Percentiles rank a stretch among this genome's conserved stretches.
Evolutionary conservation across 2,888 invertebrate species (phyloP).

Genomic region (Cantharis flavilabris): DNA sequence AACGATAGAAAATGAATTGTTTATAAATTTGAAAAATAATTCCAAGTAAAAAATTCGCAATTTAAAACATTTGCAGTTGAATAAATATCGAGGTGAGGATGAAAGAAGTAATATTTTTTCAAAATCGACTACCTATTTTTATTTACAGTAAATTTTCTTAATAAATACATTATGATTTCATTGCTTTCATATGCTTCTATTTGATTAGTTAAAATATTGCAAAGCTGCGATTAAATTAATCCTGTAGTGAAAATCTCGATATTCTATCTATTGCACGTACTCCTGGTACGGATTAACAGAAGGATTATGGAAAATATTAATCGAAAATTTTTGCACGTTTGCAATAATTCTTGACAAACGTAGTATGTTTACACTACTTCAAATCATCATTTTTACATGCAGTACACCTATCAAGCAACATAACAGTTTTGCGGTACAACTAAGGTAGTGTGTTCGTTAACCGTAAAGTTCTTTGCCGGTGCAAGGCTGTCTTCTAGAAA

Average conservation of each 20-base stretch:
- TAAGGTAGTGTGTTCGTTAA: constrained; percentile 10
- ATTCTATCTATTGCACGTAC: background rate
- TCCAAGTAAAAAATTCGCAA: background rate
- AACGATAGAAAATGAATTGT: too few species aligned
- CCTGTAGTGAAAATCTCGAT: background rate
- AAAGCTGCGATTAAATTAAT: background rate
- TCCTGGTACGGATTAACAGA: background rate
- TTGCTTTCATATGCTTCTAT: background rate
- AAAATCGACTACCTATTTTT: background rate
- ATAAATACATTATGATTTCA: background rate
- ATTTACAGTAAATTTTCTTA: background rate
- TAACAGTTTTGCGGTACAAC: constrained; percentile 8
- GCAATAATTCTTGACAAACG: background rate
- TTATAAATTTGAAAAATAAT: too few species aligned
- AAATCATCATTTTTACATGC: background rate
- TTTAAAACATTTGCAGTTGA: background rate
- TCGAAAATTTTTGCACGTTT: background rate
- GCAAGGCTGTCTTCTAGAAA: constrained; percentile 4
- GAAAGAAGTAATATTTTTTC: background rate
- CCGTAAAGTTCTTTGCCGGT: constrained; percentile 9
- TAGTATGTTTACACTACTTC: background rate
- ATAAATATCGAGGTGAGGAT: background rate
- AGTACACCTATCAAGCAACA: background rate
- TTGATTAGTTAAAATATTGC: background rate
- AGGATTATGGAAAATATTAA: background rate